These are phyloP conservation scores for Pimpla rufipes DNA, from an alignment of 2,888 invertebrate species.

Conservation along the genomic window DNA sequence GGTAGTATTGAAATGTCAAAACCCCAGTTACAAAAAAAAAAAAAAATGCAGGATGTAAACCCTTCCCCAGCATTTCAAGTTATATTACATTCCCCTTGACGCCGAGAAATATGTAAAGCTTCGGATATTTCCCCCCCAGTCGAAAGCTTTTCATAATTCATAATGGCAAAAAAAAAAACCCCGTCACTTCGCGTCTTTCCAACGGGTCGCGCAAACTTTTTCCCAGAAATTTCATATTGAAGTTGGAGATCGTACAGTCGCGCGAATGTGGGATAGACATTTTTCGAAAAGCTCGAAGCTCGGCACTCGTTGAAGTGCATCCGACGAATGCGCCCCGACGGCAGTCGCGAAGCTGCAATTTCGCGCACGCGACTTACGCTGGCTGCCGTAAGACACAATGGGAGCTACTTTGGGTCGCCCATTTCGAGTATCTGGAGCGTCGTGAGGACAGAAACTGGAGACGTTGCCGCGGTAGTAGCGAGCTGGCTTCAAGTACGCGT, in stretches of 20 bases:
- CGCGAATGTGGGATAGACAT: not conserved
- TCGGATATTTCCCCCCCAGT: too few species aligned
- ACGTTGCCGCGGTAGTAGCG: constrained; percentile 11
- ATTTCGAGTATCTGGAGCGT: constrained; percentile 47
- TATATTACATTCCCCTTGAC: too few species aligned
- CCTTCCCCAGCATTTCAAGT: too few species aligned
- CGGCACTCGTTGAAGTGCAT: constrained; percentile 8
- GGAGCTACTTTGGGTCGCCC: constrained; percentile 54
- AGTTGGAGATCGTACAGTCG: not conserved
- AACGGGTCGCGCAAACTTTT: not conserved
- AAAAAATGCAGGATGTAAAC: too few species aligned
- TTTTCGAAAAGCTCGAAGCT: constrained; percentile 17
- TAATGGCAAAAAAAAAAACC: too few species aligned
- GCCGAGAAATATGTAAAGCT: too few species aligned
- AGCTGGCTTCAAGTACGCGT: constrained; percentile 7
- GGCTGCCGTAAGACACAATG: constrained; percentile 51
- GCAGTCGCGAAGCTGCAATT: constrained; percentile 53
- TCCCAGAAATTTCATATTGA: not conserved
- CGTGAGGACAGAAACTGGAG: constrained; percentile 24
- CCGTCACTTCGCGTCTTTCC: too few species aligned
- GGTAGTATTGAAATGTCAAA: too few species aligned
- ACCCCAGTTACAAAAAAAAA: too few species aligned
- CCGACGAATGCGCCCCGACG: not conserved
- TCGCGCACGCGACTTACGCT: constrained; percentile 6
- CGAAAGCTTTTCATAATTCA: too few species aligned